Conservation (phyloP, 1,140 invertebrate species). For the Holotrichia oblita region DNA sequence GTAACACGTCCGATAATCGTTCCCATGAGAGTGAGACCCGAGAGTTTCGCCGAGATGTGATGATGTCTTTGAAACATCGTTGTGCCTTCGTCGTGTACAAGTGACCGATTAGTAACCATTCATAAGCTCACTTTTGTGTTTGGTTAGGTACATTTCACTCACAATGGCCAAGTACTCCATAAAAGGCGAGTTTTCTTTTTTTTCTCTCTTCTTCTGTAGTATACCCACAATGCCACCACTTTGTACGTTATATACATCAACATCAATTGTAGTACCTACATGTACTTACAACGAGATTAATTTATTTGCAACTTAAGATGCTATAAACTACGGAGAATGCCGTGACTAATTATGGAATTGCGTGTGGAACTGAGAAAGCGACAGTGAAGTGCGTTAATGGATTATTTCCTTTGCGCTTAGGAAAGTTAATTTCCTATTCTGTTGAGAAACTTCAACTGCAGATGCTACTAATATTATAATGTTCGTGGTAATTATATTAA, state of each 20-base stretch:
- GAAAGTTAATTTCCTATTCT: neutral
- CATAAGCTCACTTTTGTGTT: conserved; percentile 34
- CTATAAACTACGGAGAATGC: conserved; percentile 1
- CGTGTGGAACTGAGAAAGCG: neutral
- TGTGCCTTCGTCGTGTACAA: conserved; percentile 22
- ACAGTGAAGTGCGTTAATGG: conserved; percentile 6
- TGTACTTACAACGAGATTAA: conserved; percentile 5
- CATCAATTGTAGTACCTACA: conserved; percentile 8
- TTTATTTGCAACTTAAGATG: conserved; percentile 25
- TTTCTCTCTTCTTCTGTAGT: neutral
- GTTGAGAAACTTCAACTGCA: too few species aligned
- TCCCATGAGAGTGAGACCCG: conserved; percentile 28
- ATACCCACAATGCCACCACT: conserved; percentile 18
- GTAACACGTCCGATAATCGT: conserved; percentile 37
- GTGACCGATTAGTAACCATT: conserved; percentile 41
- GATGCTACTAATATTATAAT: too few species aligned
- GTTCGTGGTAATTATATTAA: too few species aligned
- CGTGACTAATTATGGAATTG: conserved; percentile 19
- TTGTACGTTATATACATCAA: conserved; percentile 11
- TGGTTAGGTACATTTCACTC: conserved; percentile 36
- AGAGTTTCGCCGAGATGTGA: neutral
- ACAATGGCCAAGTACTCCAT: conserved; percentile 21
- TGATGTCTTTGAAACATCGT: conserved; percentile 28
- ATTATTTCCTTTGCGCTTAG: neutral
- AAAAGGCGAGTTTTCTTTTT: neutral